A percentile compares a stretch with the other conserved stretches of the same genome.
Evolutionary conservation across 2,797 vertebrate genomes (phyloP).

Genomic region (Novumbra hubbsi): DNA sequence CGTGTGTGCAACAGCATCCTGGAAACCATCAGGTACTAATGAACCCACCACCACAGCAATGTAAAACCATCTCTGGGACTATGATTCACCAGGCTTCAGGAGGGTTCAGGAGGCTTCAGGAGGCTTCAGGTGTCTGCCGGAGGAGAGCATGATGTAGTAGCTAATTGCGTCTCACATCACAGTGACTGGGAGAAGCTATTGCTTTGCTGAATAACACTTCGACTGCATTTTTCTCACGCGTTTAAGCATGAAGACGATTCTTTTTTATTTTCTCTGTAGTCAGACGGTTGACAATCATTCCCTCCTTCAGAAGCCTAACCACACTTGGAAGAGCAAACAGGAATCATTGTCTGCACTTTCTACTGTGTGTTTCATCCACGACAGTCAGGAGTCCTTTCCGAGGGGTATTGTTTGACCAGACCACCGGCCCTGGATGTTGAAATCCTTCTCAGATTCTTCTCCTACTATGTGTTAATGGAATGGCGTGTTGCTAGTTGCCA

Average conservation of each 20-base stretch:
- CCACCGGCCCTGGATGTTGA: slow-evolving; percentile 78
- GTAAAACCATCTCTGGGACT: slow-evolving; percentile 52
- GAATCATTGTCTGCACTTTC: slow-evolving; percentile 32
- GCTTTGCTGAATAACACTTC: background rate
- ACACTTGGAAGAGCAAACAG: slow-evolving; percentile 27
- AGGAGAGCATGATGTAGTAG: background rate
- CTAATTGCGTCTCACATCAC: background rate
- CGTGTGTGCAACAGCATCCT: slow-evolving; percentile 65
- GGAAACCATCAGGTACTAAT: slow-evolving; percentile 68
- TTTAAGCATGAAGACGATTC: slow-evolving; percentile 11
- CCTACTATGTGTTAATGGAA: slow-evolving; percentile 71
- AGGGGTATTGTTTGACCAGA: slow-evolving; percentile 69
- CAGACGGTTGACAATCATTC: slow-evolving; percentile 7
- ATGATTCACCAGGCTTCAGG: slow-evolving; percentile 18
- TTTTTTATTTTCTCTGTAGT: slow-evolving; percentile 21
- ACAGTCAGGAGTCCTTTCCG: slow-evolving; percentile 70
- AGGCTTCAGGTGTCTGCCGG: background rate
- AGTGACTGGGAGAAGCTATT: background rate
- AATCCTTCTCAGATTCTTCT: slow-evolving; percentile 49
- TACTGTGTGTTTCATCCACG: slow-evolving; percentile 47
- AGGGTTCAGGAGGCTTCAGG: slow-evolving; percentile 6
- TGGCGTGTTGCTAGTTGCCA: slow-evolving; percentile 86
- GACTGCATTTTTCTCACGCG: background rate
- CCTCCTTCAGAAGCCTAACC: slow-evolving; percentile 13
- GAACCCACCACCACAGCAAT: slow-evolving; percentile 48